These are phyloP conservation scores for Forbesichthys agassizii DNA, from an alignment of 2,113 vertebrate genomes.

Conservation along the genomic window DNA sequence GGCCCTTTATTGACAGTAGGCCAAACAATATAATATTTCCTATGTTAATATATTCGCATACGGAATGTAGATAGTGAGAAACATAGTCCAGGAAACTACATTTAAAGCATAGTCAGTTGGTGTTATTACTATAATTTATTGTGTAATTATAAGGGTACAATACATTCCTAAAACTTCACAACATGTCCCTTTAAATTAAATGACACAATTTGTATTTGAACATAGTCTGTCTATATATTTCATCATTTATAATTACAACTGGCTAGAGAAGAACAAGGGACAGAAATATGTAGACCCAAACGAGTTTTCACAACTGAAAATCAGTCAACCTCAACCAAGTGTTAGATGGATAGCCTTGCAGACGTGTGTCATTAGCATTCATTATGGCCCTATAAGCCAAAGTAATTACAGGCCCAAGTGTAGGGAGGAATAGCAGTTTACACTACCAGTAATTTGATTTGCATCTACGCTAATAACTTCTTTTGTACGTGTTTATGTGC, in stretches of 20 bases:
- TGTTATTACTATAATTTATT: slow-evolving; percentile 60
- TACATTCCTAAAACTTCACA: slow-evolving; percentile 29
- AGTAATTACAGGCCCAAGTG: slow-evolving; percentile 82
- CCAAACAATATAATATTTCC: slow-evolving; percentile 21
- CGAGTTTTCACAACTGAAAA: slow-evolving; percentile 65
- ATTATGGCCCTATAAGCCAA: slow-evolving; percentile 79
- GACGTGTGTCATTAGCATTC: slow-evolving; percentile 80
- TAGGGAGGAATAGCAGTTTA: slow-evolving; percentile 80
- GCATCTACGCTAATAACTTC: slow-evolving; percentile 86
- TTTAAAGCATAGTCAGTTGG: slow-evolving; percentile 47
- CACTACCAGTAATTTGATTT: slow-evolving; percentile 84
- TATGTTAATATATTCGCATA: slow-evolving; percentile 42
- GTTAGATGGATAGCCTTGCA: slow-evolving; percentile 66
- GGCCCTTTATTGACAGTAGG: background rate
- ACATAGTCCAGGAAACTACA: slow-evolving; percentile 33
- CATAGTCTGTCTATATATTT: background rate
- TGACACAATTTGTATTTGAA: too few relatives aligned
- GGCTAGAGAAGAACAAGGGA: background rate
- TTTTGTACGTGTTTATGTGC: slow-evolving; percentile 85
- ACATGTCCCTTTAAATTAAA: too few relatives aligned
- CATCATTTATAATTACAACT: background rate
- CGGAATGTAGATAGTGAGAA: slow-evolving; percentile 43
- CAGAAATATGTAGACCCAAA: slow-evolving; percentile 33
- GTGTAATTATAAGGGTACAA: slow-evolving; percentile 54
- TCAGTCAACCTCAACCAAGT: slow-evolving; percentile 65